Evolutionary conservation across 2,113 vertebrate genomes (phyloP).

Genomic region (Lepidiolamprologus cunningtoni): DNA sequence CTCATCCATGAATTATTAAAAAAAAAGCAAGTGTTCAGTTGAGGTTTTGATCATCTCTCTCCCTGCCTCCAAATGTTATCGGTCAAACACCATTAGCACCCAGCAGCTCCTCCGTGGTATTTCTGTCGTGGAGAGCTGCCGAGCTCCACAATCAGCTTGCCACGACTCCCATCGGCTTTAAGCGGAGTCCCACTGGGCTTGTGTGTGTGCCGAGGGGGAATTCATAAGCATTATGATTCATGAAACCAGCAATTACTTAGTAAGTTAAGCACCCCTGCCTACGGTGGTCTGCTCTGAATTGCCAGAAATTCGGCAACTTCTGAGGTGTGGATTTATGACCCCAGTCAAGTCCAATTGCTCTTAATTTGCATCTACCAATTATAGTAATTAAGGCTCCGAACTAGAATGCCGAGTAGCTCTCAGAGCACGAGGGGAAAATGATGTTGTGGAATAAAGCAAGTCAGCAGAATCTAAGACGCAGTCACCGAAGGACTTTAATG

Average conservation of each 20-base stretch:
- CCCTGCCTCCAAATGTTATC: constrained; percentile 6
- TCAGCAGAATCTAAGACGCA: constrained; percentile 39
- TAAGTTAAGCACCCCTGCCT: constrained; percentile 61
- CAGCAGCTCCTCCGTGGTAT: background rate
- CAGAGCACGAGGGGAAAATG: constrained; percentile 9
- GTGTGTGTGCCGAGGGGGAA: constrained; percentile 35
- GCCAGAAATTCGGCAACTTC: constrained; percentile 60
- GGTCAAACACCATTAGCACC: constrained; percentile 30
- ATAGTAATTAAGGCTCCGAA: constrained; percentile 65
- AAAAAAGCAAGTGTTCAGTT: background rate
- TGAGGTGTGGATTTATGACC: constrained; percentile 71
- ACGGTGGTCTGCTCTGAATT: constrained; percentile 54
- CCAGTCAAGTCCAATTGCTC: constrained; percentile 71
- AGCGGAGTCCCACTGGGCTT: constrained; percentile 15
- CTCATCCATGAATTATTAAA: background rate
- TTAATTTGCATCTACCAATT: constrained; percentile 74
- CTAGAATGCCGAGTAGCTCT: constrained; percentile 47
- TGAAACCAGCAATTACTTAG: constrained; percentile 69
- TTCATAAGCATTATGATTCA: constrained; percentile 69
- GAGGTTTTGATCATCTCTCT: constrained; percentile 1
- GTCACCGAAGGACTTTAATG: background rate
- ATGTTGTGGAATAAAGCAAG: constrained; percentile 30
- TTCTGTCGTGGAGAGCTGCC: background rate
- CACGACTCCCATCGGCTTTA: constrained; percentile 29
- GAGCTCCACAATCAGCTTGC: constrained; percentile 25